Base-by-base conservation (phyloP, 2,797 vertebrate genomes). In the Takifugu rubripes region DNA sequence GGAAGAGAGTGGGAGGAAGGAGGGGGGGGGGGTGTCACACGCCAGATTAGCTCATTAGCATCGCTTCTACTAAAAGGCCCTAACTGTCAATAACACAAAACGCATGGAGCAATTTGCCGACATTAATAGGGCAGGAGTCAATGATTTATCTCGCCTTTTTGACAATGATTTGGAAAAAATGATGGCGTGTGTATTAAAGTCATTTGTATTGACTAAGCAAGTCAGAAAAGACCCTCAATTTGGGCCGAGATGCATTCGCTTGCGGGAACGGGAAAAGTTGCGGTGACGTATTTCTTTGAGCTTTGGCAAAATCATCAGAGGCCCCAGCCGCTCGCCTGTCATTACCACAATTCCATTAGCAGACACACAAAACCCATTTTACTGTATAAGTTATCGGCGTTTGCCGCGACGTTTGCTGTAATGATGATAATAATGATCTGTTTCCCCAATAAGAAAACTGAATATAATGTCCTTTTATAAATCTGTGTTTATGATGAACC, bases 51-150 rank as follows among this genome's bases (percentile, higher is more conserved):
- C 79, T 81, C 82, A 89, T 90, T 89, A 89, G 75, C 84, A 75
- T 78, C 42, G 70, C 82, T 89, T 84, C 83, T 86, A 85, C 83
- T 82, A 74, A 59, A 40, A 75, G 71, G 76, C 57, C 59, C 64
- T 53, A 42, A 81, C 76, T 89, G 90, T 92, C 90, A 90, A 89
- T 91, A 90, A 87, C 51, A 74, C 76, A 83, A 84, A 90, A 92
- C 75, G 63, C 81, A 90, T 88, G 75, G 80, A 56, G 72, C 84
- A 87, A 87, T 91, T 86, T 90, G 74, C 61, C 72, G 70, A 78
- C 81, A 87, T 86, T 84, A 87, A 79, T 52, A 48, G 58, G 56
- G 74, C 81, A 83, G 78, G 86, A 87, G 79, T 86, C 86, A 75
- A 81, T 74, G 72, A 89, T 82, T 86, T 80, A 87, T 84, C 71